Base-by-base conservation (phyloP, 1,140 invertebrate species). In the Riptortus pedestris region DNA sequence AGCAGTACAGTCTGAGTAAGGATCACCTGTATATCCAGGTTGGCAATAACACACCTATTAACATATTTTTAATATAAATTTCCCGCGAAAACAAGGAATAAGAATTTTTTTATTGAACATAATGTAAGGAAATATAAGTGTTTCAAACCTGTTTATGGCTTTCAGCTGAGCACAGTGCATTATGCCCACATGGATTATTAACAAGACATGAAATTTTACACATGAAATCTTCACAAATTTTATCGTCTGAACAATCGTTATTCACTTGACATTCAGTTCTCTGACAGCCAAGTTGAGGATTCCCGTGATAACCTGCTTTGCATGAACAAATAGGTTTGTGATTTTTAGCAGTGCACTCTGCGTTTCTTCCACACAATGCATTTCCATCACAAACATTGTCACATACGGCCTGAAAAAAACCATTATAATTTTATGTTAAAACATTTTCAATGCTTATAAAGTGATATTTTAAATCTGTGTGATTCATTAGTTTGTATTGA, bases 151-250 rank as follows among this genome's bases (percentile, higher is more conserved):
- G 82, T 66, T 78, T 77, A 70, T 91, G 88, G 69, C 83, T 82
- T 73, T 90, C 84, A 1, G 87, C 85, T 20, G 88, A 85, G 73
- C 90, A 93, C 20, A 93, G 75, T 0, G 90, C 85, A 74, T 93
- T 91, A 20, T 83, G 79, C 11, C 88, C 89, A 69, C 90, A 93
- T 18, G 86, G 83, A 76, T 91, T 89, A 18, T 84, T 75, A 0
- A 83, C 80, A 4, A 90, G 76, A 73, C 91, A 94, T 27, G 88
- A 87, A 65, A 90, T 88, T 77, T 88, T 86, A 73, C 91, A 93
- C 74, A 84, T 85, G 68, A 86, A 81, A 45, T 83, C 76, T 48
- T 89, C 82, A 67, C 91, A 94, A 20, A 87, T 77, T 76, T 91
- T 90, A 68, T 92, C 89, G 29, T 83, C 81, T 0, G 85, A 81